These are phyloP conservation scores for Lerista edwardsae DNA, from an alignment of 2,797 vertebrate species.

Conservation along the genomic window DNA sequence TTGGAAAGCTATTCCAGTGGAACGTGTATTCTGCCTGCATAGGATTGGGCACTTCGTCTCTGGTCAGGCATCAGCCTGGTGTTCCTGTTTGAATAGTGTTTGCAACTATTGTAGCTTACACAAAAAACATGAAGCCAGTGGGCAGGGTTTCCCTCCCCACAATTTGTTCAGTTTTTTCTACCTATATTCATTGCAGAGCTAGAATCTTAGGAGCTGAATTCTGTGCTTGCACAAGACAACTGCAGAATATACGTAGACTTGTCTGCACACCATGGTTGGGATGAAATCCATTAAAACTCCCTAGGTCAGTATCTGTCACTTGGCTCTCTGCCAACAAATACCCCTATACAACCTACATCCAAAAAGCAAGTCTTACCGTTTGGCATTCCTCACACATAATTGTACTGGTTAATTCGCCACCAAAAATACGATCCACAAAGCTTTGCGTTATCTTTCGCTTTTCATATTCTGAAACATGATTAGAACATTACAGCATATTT, in stretches of 20 bases:
- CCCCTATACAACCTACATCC: background rate
- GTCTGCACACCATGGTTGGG: too few species aligned
- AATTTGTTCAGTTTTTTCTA: too few species aligned
- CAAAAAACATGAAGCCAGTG: too few species aligned
- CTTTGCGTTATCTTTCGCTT: conserved; percentile 85
- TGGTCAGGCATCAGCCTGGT: too few species aligned
- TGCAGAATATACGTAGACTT: background rate
- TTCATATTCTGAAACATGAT: conserved; percentile 86
- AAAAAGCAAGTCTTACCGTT: conserved; percentile 78
- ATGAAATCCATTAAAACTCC: background rate
- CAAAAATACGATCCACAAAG: conserved; percentile 93
- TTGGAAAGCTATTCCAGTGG: too few species aligned
- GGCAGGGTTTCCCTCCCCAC: too few species aligned
- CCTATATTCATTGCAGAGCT: too few species aligned
- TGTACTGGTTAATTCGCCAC: conserved; percentile 93
- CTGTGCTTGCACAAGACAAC: background rate
- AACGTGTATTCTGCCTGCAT: too few species aligned
- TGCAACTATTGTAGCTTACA: too few species aligned
- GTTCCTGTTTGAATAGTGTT: too few species aligned
- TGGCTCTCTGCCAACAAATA: background rate
- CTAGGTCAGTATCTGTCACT: too few species aligned
- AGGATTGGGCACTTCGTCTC: too few species aligned
- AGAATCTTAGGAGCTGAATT: background rate
- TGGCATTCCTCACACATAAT: conserved; percentile 95
- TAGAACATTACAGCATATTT: conserved; percentile 5